These are phyloP conservation scores for Hydropsyche tenuis DNA, from an alignment of 1,140 invertebrate genomes.

Conservation along the genomic window DNA sequence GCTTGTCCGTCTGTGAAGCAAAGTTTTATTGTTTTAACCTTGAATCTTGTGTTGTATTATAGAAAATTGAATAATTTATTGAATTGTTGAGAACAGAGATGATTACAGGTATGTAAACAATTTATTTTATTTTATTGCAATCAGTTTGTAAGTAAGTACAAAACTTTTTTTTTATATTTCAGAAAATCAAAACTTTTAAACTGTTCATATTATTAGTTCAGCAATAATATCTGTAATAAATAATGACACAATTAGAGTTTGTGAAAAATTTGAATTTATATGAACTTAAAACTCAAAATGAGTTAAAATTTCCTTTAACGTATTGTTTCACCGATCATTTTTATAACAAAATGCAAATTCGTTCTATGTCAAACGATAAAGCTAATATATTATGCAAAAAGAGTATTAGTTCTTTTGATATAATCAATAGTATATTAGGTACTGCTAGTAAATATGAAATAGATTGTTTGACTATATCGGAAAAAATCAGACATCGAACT, in stretches of 20 bases:
- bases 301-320: background rate
- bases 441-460: background rate
- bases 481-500: constrained; percentile 20
- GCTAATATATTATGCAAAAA: constrained; percentile 41
- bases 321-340: constrained; percentile 44
- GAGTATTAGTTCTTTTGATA: background rate
- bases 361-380: constrained; percentile 42
- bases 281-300: background rate
- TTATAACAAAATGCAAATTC: constrained; percentile 44
- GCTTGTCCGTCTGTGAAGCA: too few species aligned
- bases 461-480: background rate
- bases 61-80: too few species aligned
- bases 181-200: too few species aligned
- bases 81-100: too few species aligned
- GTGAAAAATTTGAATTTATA: background rate
- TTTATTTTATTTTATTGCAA: background rate
- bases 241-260: background rate
- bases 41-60: too few species aligned
- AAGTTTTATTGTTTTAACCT: too few species aligned
- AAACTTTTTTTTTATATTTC: too few species aligned
- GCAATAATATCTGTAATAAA: too few species aligned
- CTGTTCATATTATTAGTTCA: too few species aligned
- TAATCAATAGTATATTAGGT: constrained; percentile 37
- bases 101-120: background rate
- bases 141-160: too few species aligned